Base-by-base conservation (phyloP, 2,797 vertebrate genomes). In the Intellagama lesueurii region DNA sequence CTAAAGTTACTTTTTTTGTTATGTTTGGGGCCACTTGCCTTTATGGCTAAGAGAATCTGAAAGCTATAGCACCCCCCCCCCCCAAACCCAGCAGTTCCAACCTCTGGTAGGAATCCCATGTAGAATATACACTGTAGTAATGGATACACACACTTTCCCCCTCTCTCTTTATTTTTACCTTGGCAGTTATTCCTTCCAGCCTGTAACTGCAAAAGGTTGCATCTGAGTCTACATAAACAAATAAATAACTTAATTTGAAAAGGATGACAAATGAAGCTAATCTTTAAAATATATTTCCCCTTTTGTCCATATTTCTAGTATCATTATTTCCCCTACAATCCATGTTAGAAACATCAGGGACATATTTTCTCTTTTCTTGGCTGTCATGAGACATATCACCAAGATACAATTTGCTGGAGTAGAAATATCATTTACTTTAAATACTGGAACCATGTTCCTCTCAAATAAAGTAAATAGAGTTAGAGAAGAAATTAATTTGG, bases 381-480 rank as follows among this genome's bases (percentile, higher is more conserved):
- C 49, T 40, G 86, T 81, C 90, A 75, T 93, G 88, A 77, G 84
- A 88, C 92, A 92, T 69, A 32, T 66, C 73, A 81, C 30, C 32
- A 93, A 94, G 68, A 86, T 88, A 82, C 66, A 93, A 56, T 69
- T 81, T 86, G 73, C 89, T 44, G 12, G 86, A 90, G 52, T 81
- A 92, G 92, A 93, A 91, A 91, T 91, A 88, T 72, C 81, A 86
- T 85, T 91, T 69, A 91, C 24, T 49, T 92, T 91, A 85, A 80
- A 69, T 76, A 90, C 79, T 3, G 2, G 76, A 7, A 82, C 7
- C 6, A 90, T 76, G 12, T 83, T 91, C 35, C 90, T 92, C 56
- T 56, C 16, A 94, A 90, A 7, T 83, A 81, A 92, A 86, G 83
- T 92, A 92, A 86, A 49, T 76, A 47, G 91, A 49, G 0, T 81